Evolutionary conservation across 2,113 vertebrate genomes (phyloP), one percentile per base, ranked within the genome.

Genomic region (Tretioscincus oriximinensis): DNA sequence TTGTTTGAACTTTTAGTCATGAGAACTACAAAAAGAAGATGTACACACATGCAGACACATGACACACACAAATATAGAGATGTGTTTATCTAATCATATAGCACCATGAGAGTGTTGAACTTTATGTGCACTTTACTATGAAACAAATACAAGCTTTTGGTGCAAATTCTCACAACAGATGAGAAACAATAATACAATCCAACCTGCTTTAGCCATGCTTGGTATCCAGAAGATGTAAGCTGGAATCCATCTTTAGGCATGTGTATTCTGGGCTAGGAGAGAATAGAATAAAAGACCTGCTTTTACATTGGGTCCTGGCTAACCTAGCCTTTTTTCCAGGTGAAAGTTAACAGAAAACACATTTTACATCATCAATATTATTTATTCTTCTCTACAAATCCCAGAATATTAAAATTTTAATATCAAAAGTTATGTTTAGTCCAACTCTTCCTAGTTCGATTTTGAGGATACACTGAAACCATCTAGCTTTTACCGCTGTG

Each of bases 201-300:
- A 93, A 93, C 92, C 92, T 93, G 92, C 91, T 93, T 93, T 93
- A 93, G 92, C 92, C 92, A 93, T 90, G 92, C 92, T 93, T 93
- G 92, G 91, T 93, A 93, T 93, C 92, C 92, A 91, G 92, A 93
- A 91, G 92, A 92, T 89, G 92, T 81, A 91, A 93, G 90, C 26
- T 93, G 92, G 84, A 93, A 93, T 93, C 92, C 92, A 92, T 93
- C 92, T 93, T 93, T 93, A 90, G 92, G 92, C 90, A 92, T 93
- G 91, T 92, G 91, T 89, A 93, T 93, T 93, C 92, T 89, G 87
- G 92, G 92, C 92, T 93, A 93, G 92, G 90, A 93, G 91, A 93
- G 84, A 93, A 93, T 91, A 93, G 88, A 93, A 93, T 90, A 93
- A 93, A 90, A 93, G 89, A 92, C 82, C 90, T 89, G 89, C 91